A percentile compares a stretch with the other conserved stretches of the same genome.
Conservation (phyloP, 2,113 vertebrate genomes). For the Rhabdomys dilectus region DNA sequence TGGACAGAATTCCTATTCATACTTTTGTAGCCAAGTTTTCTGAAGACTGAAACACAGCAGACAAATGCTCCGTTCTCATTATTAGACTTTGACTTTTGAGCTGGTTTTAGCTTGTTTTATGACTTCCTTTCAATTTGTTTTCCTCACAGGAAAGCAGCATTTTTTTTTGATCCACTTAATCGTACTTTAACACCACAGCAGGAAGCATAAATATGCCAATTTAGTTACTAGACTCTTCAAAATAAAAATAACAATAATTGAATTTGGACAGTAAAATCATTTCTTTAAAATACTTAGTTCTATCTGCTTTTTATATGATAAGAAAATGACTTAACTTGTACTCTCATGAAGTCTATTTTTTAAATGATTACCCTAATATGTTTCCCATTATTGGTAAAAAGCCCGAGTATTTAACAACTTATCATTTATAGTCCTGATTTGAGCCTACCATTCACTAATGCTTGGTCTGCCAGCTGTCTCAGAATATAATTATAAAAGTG, state of each 20-base stretch:
- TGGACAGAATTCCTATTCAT: background rate
- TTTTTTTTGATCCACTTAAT: background rate
- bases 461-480: background rate
- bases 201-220: background rate
- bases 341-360: background rate
- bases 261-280: background rate
- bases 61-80: background rate
- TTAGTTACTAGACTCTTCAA: background rate
- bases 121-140: background rate
- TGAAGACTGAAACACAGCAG: background rate
- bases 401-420: background rate
- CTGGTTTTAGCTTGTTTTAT: background rate
- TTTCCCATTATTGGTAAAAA: background rate
- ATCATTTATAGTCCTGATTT: background rate
- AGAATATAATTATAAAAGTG: background rate
- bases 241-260: conserved; percentile 19
- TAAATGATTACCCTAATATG: background rate
- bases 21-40: background rate
- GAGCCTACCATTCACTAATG: background rate
- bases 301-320: background rate
- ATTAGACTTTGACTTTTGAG: background rate
- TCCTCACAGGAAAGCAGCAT: background rate
- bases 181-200: background rate
- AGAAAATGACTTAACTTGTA: background rate
- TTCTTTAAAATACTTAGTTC: background rate